phyloP scores from a whole-genome alignment of 1,140 invertebrate genomes.

The Atta texana region DNA sequence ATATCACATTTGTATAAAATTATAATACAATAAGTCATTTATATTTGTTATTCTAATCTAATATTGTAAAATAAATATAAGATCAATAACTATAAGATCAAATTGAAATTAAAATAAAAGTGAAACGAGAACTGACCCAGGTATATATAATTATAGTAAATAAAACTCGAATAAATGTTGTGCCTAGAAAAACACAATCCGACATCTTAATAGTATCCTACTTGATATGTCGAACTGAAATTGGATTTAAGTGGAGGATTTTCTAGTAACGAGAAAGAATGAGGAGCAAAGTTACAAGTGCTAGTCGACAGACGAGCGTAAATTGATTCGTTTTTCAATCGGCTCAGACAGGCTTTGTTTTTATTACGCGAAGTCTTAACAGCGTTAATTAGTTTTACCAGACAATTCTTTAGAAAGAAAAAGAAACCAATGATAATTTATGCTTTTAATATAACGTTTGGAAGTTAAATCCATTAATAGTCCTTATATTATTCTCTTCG shows the following conservation, averaged over 20 bases:
- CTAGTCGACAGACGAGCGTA: slow-evolving; percentile 21
- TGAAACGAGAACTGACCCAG: background rate
- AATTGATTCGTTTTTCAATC: slow-evolving; percentile 59
- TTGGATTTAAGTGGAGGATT: slow-evolving; percentile 53
- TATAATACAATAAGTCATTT: background rate
- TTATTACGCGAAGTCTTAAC: slow-evolving; percentile 49
- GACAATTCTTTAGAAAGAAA: slow-evolving; percentile 31
- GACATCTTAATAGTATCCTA: slow-evolving; percentile 7
- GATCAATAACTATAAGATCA: too few species aligned
- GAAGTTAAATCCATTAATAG: slow-evolving; percentile 49
- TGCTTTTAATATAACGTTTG: slow-evolving; percentile 42
- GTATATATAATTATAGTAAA: slow-evolving; percentile 35
- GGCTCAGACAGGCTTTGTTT: slow-evolving; percentile 46
- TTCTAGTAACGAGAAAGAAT: slow-evolving; percentile 23
- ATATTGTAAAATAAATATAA: background rate
- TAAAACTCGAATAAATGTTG: slow-evolving; percentile 36
- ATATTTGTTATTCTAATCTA: background rate
- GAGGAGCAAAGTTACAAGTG: background rate
- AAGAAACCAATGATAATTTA: slow-evolving; percentile 44
- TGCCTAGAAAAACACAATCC: slow-evolving; percentile 17
- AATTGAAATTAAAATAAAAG: background rate
- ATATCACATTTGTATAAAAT: slow-evolving; percentile 31
- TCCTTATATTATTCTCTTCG: slow-evolving; percentile 28
- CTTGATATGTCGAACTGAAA: slow-evolving; percentile 47
- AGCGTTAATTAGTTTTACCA: slow-evolving; percentile 57